Percentiles rank a stretch among this genome's conserved stretches.
Conservation (phyloP, 2,797 vertebrate species). For the Notamacropus eugenii region DNA sequence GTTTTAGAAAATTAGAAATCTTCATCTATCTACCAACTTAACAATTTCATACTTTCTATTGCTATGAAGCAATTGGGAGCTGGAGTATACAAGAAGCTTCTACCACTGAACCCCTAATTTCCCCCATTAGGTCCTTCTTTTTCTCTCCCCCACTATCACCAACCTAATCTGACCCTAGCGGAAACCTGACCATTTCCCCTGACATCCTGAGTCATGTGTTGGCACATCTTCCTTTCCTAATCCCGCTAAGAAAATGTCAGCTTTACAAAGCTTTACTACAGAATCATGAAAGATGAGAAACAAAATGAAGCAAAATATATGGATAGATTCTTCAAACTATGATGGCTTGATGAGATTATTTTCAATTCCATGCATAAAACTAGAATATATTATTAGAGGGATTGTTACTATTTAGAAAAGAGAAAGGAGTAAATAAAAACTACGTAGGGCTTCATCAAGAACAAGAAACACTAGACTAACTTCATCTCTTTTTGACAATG, state of each 20-base stretch:
- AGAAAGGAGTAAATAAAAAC: not conserved
- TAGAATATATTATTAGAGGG: not conserved
- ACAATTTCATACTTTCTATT: conserved; percentile 43
- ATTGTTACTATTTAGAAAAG: not conserved
- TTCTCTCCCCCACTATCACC: not conserved
- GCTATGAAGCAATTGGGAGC: not conserved
- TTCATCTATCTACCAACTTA: conserved; percentile 43
- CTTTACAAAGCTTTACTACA: not conserved
- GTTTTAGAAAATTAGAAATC: conserved; percentile 34
- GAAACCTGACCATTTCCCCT: not conserved
- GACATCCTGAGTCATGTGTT: not conserved
- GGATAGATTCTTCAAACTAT: not conserved
- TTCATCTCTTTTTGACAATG: not conserved
- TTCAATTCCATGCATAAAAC: not conserved
- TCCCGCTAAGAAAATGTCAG: not conserved
- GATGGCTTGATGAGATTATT: not conserved
- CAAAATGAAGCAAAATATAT: not conserved
- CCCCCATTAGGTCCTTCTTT: not conserved
- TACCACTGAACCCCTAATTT: not conserved
- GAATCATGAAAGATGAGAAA: not conserved
- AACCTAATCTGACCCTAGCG: not conserved
- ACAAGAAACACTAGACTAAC: not conserved
- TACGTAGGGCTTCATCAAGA: not conserved
- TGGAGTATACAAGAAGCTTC: not conserved
- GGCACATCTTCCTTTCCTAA: not conserved